Percentiles rank a stretch among this genome's conserved stretches.
Evolutionary conservation across 2,888 invertebrate genomes (phyloP).

Genomic region (Aleiodes alternator): DNA sequence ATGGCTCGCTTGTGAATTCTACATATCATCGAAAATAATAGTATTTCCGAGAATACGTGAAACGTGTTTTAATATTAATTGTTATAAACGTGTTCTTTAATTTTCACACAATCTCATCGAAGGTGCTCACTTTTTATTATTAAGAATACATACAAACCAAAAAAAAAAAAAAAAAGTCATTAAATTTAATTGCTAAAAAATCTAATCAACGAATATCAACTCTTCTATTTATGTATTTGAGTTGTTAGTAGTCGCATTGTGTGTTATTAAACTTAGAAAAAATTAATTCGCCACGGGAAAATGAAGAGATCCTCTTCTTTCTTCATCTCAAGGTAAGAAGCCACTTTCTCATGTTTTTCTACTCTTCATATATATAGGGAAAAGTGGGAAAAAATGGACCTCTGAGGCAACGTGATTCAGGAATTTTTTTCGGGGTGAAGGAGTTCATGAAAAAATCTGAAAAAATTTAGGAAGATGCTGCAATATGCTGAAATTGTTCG

Average conservation of each 20-base stretch:
- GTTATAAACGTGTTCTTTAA: slow-evolving; percentile 21
- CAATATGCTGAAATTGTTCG: too few species aligned
- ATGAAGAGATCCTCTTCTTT: slow-evolving; percentile 72
- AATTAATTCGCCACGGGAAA: slow-evolving; percentile 72
- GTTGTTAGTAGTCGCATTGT: slow-evolving; percentile 27
- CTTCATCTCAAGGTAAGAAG: slow-evolving; percentile 71
- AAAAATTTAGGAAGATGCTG: too few species aligned
- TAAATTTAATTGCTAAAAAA: neutral
- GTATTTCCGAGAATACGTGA: slow-evolving; percentile 3
- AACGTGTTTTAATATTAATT: slow-evolving; percentile 13
- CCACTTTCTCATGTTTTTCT: slow-evolving; percentile 21
- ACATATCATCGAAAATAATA: slow-evolving; percentile 36
- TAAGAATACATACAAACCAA: neutral
- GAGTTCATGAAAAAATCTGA: too few species aligned
- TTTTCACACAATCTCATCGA: slow-evolving; percentile 32
- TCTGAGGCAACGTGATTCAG: too few species aligned
- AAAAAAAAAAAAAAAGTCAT: too few species aligned
- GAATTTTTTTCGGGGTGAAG: too few species aligned
- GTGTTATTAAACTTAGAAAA: slow-evolving; percentile 64
- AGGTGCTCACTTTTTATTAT: slow-evolving; percentile 29
- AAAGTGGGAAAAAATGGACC: too few species aligned
- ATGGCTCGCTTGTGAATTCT: slow-evolving; percentile 34
- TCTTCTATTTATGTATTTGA: slow-evolving; percentile 7
- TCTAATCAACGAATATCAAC: slow-evolving; percentile 5
- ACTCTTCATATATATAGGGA: neutral